These are phyloP conservation scores for Onychomys leucogaster DNA, from an alignment of 2,797 vertebrate genomes.

Conservation along the genomic window DNA sequence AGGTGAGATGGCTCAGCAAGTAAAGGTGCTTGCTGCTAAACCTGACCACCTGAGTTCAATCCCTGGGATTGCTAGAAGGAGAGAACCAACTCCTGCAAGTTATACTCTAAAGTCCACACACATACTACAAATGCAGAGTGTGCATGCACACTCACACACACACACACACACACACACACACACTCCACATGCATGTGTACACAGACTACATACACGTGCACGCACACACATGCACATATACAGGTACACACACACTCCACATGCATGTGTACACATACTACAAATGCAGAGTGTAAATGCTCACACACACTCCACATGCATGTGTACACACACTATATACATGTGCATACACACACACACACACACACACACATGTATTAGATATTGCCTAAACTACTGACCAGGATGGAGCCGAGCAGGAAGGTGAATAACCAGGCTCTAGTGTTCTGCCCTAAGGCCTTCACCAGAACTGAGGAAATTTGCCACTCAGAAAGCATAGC, in stretches of 20 bases:
- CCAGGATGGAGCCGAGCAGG: background rate
- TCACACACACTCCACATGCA: background rate
- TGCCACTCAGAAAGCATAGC: background rate
- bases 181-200: background rate
- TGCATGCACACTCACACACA: accelerated
- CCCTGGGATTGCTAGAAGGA: background rate
- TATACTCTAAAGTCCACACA: background rate
- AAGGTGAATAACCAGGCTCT: background rate
- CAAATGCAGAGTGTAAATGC: background rate
- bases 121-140: background rate
- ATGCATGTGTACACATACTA: no score
- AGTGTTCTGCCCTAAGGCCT: background rate
- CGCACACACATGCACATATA: background rate
- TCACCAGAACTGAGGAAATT: background rate
- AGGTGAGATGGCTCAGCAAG: background rate
- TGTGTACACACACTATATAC: no score
- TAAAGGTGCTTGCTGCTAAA: background rate
- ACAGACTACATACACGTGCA: no score
- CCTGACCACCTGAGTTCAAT: background rate
- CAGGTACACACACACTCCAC: background rate
- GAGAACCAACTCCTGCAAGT: background rate
- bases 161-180: no score
- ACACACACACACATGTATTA: background rate
- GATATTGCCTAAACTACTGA: background rate
- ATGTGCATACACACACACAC: background rate